A percentile compares a stretch with the other conserved stretches of the same genome.
Evolutionary conservation across 2,888 invertebrate species (phyloP).

Genomic region (Eulithis testata): DNA sequence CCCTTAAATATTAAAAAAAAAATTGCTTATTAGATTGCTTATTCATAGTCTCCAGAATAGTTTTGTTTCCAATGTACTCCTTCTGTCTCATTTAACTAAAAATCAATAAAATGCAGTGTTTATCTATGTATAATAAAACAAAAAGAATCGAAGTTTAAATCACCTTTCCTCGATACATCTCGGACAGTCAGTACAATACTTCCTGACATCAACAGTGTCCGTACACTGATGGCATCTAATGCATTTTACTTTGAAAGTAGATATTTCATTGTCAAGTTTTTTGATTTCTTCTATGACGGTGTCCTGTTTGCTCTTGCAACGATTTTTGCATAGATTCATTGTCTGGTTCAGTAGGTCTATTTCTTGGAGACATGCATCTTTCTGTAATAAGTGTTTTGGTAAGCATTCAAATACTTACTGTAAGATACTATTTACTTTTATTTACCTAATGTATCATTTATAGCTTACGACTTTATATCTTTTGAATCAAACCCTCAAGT

Average conservation of each 20-base stretch:
- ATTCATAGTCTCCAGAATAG: no score
- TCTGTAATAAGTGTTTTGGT: constrained; percentile 52
- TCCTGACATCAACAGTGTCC: constrained; percentile 63
- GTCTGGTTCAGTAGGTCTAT: constrained; percentile 59
- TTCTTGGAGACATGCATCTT: constrained; percentile 61
- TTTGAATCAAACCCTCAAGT: no score
- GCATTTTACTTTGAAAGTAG: constrained; percentile 54
- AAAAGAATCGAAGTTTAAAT: not conserved
- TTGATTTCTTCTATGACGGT: constrained; percentile 57
- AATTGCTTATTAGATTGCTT: not conserved
- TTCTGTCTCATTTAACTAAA: no score
- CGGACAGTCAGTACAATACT: constrained; percentile 70
- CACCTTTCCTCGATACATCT: constrained; percentile 56
- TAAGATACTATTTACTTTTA: no score
- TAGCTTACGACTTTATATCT: no score
- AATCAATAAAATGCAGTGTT: no score
- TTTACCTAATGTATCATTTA: no score
- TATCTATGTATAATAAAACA: not conserved
- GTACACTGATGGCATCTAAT: constrained; percentile 61
- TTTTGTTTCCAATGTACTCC: no score
- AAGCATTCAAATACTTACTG: no score
- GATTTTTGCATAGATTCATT: constrained; percentile 60
- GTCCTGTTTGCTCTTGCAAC: constrained; percentile 61
- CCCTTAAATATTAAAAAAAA: constrained; percentile 32
- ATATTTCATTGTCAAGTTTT: constrained; percentile 57